Evolutionary conservation across 2,888 invertebrate species (phyloP), one percentile per base, ranked within the genome.

Genomic region (Tricholauxania praeusta): DNA sequence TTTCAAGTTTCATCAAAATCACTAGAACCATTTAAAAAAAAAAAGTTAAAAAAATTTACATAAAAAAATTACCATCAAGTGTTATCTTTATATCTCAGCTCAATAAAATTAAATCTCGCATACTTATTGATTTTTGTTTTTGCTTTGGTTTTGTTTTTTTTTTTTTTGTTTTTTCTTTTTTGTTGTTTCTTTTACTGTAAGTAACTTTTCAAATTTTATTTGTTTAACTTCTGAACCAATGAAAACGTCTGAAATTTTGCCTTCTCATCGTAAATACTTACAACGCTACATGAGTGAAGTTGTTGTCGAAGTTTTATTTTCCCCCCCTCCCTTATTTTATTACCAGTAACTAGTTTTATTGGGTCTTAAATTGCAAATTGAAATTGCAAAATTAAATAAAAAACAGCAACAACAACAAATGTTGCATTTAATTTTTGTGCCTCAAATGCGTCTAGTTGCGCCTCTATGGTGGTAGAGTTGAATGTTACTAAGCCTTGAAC

Each of bases 331-430:
- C 47, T 67, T 57, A 47, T 57, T 47, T 68, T 68, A 59, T 57
- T 68, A 39, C 39, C 39, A 6, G 39, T 39, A 39, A 39, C 39
- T 39, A 39, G 39, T 68, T 68, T 57, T 47, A 19, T 68, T 57
- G 12, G 17, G 28, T 71, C 52, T 69, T 72, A 74, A 73, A 72
- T 77, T 75, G 78, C 81, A 81, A 80, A 82, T 81, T 75, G 69
- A 75, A 80, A 79, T 74, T 74, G 71, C 75, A 75, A 74, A 75
- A 69, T 28, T 76, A 79, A 80, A 80, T 74, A 77, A 77, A 82
- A 83, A 80, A 76, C 78, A 81, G 77, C 6, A 28, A 47, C 3
- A 51, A 64, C 4, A 82, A 80, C 64, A 82, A n/a, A 64, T 12
- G 19, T 65, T 22, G 15, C 47, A 47, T 64, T 47, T 49, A n/a